Percentiles rank a stretch among this genome's conserved stretches.
Evolutionary conservation across 1,140 invertebrate species (phyloP).

Genomic region (Laodelphax striatellus): DNA sequence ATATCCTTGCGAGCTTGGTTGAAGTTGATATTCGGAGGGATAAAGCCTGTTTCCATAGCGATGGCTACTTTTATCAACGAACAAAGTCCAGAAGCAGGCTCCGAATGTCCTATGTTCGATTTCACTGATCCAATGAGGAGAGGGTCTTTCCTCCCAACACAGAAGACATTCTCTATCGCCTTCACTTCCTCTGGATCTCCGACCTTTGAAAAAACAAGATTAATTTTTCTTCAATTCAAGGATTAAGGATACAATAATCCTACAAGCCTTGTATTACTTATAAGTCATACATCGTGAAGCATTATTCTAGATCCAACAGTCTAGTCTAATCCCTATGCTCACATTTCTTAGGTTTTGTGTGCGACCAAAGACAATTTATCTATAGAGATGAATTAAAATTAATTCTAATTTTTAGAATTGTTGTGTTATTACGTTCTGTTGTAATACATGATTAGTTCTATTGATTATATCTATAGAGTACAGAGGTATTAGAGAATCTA

Average conservation of each 20-base stretch:
- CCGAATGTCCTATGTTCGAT: slow-evolving; percentile 87
- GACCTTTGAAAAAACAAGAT: slow-evolving; percentile 39
- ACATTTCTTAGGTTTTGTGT: no score
- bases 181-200: slow-evolving; percentile 82
- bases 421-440: no score
- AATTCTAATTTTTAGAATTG: no score
- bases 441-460: no score
- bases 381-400: no score
- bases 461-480: no score
- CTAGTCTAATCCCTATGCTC: no score
- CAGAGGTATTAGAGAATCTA: no score
- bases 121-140: slow-evolving; percentile 82
- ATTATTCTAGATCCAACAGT: no score
- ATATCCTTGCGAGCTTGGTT: slow-evolving; percentile 53
- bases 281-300: no score
- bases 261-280: no score
- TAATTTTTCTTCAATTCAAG: not conserved
- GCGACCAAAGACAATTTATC: no score
- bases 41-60: slow-evolving; percentile 50
- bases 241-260: not conserved
- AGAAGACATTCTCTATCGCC: slow-evolving; percentile 75
- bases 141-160: slow-evolving; percentile 49
- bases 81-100: slow-evolving; percentile 78
- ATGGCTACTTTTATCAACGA: slow-evolving; percentile 66
- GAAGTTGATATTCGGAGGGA: slow-evolving; percentile 65